Evolutionary conservation across 2,888 invertebrate species (phyloP), one percentile per base, ranked within the genome.

Genomic region (Clunio marinus): DNA sequence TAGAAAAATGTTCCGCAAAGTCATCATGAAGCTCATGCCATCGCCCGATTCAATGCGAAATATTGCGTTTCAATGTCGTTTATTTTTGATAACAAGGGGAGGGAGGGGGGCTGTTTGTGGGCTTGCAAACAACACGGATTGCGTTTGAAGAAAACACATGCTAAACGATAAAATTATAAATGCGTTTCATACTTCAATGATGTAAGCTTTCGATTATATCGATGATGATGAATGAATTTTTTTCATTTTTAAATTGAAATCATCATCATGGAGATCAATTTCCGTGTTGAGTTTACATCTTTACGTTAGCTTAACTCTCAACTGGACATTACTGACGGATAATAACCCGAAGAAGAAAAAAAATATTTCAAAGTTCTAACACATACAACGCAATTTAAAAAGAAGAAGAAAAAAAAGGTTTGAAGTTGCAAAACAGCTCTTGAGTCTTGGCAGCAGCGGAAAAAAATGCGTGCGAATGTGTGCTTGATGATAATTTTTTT

Each of bases 351-450:
- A n/a, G n/a, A n/a, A n/a, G n/a, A n/a, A n/a, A n/a, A n/a, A n/a
- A n/a, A n/a, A n/a, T n/a, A n/a, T n/a, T n/a, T n/a, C n/a, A n/a
- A n/a, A n/a, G n/a, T n/a, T n/a, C 32, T 7, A 32, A 32, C 32
- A 32, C 32, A 32, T 32, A 4, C 32, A 32, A 32, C 32, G 10
- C 32, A 32, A 4, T 32, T 10, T n/a, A n/a, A n/a, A n/a, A n/a
- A n/a, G n/a, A n/a, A n/a, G n/a, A n/a, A n/a, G n/a, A n/a, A n/a
- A n/a, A n/a, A n/a, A n/a, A 32, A 32, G 10, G 32, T 10, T 32
- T n/a, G 17, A 37, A 63, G 63, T 46, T 63, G 63, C 63, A 63
- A 46, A 63, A 63, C 63, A 63, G 25, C 63, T 63, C 27, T 45
- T 25, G 25, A 27, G 32, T 10, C 32, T 7, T 2, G 13, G 13